Base-by-base conservation (phyloP, 2,113 vertebrate genomes). In the Oncorhynchus nerka region DNA sequence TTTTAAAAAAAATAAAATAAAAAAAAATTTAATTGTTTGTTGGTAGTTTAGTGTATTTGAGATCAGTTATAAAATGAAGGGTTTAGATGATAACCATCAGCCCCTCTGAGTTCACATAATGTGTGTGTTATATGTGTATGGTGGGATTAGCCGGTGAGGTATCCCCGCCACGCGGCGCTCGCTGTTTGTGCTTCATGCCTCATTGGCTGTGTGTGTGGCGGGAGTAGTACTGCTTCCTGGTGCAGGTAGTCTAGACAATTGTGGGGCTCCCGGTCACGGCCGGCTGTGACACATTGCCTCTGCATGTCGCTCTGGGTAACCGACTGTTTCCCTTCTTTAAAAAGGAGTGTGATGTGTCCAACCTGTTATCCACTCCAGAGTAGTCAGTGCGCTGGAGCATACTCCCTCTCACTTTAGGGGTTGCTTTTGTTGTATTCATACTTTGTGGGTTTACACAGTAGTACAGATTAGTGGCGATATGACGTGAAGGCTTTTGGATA, bases 311-410 rank as follows among this genome's bases (percentile, higher is more conserved):
- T 45, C 39, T 45, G 39, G 39, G 39, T 45, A 45, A 45, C 76
- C 74, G 75, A 78, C 76, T 79, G 68, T 65, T 39, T 82, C 81
- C 78, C 78, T 81, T 87, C 79, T 71, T 87, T 77, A 84, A 80
- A 88, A 80, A 57, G 19, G 74, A 66, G 77, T 88, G 82, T 81
- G 76, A 75, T 57, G 26, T 73, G 76, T 65, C 45, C 77, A 77
- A 78, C 78, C 65, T 81, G 73, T 75, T 83, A 79, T 77, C 61
- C 73, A 67, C 24, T 34, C 74, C 68, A 69, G 68, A n/a, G 83
- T 48, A 48, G 83, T 45, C 39, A 45, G 39, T 55, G 51, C 7
- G 15, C 19, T 68, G 30, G 1, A 68, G 66, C 59, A 72, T 30
- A 1, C 64, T 69, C 66, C 49, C 51, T 61, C 55, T 3, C 51